Percentiles rank a stretch among this genome's conserved stretches.
phyloP scores from a whole-genome alignment of 2,113 vertebrate genomes.

The Mormyrus lacerda region DNA sequence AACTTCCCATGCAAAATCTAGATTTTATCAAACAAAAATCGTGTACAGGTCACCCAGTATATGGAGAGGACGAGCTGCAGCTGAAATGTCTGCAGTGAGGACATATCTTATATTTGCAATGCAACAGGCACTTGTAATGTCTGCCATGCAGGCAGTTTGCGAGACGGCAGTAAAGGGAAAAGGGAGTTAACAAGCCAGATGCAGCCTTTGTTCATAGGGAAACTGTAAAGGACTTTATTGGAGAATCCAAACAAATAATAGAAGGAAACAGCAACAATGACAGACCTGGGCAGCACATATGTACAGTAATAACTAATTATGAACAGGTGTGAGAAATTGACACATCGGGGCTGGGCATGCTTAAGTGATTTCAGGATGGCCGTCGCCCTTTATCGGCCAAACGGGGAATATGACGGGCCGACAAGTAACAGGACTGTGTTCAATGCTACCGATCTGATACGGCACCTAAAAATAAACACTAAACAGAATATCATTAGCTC shows the following conservation, averaged over 20 bases:
- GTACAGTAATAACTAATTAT: neutral
- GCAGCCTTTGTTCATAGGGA: neutral
- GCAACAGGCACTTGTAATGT: neutral
- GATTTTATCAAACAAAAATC: neutral
- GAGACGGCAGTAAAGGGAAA: neutral
- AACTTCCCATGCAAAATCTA: neutral
- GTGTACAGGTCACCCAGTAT: too few relatives aligned
- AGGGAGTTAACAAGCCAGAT: neutral
- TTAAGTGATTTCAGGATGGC: neutral
- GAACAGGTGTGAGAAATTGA: neutral
- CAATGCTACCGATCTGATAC: neutral
- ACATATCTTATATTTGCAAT: neutral
- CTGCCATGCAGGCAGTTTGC: neutral
- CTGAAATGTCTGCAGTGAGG: neutral
- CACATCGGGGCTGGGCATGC: neutral
- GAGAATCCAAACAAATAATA: neutral
- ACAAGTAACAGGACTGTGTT: neutral
- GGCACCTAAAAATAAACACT: neutral
- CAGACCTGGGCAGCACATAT: neutral
- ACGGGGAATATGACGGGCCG: neutral
- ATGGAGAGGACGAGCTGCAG: neutral
- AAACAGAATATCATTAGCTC: neutral
- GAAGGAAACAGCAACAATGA: neutral
- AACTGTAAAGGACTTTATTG: neutral
- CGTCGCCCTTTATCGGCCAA: neutral